Evolutionary conservation across 2,797 vertebrate genomes (phyloP).

Genomic region (Halcyon chelicuti): DNA sequence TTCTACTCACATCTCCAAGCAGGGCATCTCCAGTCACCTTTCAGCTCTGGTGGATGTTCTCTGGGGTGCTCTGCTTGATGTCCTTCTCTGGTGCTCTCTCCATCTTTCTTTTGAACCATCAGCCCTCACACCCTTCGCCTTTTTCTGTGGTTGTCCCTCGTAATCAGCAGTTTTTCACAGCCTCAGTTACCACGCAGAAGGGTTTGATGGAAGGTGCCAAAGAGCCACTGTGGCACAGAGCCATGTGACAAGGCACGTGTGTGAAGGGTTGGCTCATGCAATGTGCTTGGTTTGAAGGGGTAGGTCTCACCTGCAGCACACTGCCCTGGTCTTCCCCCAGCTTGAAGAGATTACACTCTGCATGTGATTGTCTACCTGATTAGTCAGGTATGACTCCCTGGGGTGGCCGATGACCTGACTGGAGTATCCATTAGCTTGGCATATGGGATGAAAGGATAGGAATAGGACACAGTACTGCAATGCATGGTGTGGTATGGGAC

Average conservation of each 20-base stretch:
- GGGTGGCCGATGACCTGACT: background rate
- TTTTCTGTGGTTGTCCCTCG: accelerated
- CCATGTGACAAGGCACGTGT: background rate
- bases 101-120: background rate
- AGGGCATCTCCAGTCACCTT: background rate
- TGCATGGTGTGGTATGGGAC: background rate
- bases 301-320: background rate
- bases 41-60: background rate
- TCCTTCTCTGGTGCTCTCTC: background rate
- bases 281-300: background rate
- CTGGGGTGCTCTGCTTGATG: background rate
- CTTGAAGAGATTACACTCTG: background rate
- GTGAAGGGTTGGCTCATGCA: background rate
- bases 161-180: background rate
- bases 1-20: background rate
- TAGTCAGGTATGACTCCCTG: background rate
- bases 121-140: background rate
- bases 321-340: background rate
- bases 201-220: background rate
- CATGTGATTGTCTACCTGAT: background rate
- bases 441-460: background rate
- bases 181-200: background rate
- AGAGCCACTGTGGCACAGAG: background rate
- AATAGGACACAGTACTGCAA: background rate
- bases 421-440: background rate